Evolutionary conservation across 2,797 vertebrate species (phyloP).

Genomic region (Rhinogobio ventralis): DNA sequence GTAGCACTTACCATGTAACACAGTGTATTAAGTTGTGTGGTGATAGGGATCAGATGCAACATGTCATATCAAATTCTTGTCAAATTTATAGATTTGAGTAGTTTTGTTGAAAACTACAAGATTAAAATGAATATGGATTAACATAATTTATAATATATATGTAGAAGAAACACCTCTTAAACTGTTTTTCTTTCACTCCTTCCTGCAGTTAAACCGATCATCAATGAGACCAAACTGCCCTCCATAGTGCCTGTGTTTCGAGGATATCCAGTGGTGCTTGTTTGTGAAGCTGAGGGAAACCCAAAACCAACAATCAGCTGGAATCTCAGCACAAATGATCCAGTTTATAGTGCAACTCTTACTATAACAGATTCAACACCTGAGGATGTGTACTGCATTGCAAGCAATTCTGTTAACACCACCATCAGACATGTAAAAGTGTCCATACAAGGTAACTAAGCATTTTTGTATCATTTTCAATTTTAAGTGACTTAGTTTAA

Average conservation of each 20-base stretch:
- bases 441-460: slow-evolving; percentile 71
- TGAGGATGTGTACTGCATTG: slow-evolving; percentile 61
- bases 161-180: not conserved
- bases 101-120: not conserved
- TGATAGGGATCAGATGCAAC: not conserved
- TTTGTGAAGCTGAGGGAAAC: slow-evolving; percentile 74
- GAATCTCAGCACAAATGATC: slow-evolving; percentile 33
- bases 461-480: not conserved
- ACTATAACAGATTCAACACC: slow-evolving; percentile 54
- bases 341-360: slow-evolving; percentile 20
- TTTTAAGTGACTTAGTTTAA: not conserved
- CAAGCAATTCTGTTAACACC: slow-evolving; percentile 59
- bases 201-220: slow-evolving; percentile 71
- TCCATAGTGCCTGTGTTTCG: slow-evolving; percentile 67
- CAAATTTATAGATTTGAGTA: not conserved
- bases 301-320: slow-evolving; percentile 72
- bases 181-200: not conserved
- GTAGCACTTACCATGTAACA: not conserved
- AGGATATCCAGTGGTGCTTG: slow-evolving; percentile 68
- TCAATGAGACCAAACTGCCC: slow-evolving; percentile 69
- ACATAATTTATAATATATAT: not conserved
- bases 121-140: not conserved
- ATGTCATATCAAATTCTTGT: not conserved
- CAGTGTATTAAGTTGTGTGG: not conserved
- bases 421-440: slow-evolving; percentile 60